These are phyloP conservation scores for Theonella swinhoei DNA, from an alignment of 37 sponge, comb jelly and placozoan genomes.

Conservation along the genomic window DNA sequence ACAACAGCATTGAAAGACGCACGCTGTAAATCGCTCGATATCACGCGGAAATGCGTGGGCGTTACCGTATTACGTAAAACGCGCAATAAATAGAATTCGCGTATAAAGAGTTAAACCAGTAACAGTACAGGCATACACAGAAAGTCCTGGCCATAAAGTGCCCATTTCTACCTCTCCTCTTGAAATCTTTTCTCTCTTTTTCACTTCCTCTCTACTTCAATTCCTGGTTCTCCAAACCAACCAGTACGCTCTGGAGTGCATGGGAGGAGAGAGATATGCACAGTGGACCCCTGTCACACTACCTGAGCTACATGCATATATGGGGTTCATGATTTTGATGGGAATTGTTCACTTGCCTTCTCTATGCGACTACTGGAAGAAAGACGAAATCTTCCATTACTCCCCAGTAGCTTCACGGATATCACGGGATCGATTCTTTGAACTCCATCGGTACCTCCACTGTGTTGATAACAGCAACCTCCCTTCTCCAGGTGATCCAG, in stretches of 20 bases:
- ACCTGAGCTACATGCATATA: slow-evolving; percentile 22
- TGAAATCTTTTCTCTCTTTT: not conserved
- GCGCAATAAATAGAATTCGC: too few relatives aligned
- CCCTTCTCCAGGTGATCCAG: too few relatives aligned
- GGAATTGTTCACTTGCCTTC: slow-evolving; percentile 35
- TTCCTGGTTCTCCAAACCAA: slow-evolving; percentile 28
- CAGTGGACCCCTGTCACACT: slow-evolving; percentile 10
- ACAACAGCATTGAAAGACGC: too few relatives aligned
- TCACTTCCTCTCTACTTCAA: not conserved
- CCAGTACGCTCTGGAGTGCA: slow-evolving; percentile 9
- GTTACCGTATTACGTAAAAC: too few relatives aligned
- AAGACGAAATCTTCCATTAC: slow-evolving; percentile 36
- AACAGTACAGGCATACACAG: too few relatives aligned
- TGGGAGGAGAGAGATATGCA: too few relatives aligned
- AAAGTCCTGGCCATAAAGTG: too few relatives aligned
- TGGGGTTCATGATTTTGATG: slow-evolving; percentile 41
- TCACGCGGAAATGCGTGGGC: too few relatives aligned
- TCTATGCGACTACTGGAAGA: slow-evolving; percentile 46
- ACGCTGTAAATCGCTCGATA: too few relatives aligned
- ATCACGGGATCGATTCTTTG: slow-evolving; percentile 26
- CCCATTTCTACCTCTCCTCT: too few relatives aligned
- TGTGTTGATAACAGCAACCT: slow-evolving; percentile 28
- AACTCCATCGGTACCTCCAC: slow-evolving; percentile 39
- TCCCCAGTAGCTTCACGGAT: slow-evolving; percentile 29
- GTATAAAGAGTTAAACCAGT: too few relatives aligned